Evolutionary conservation across 2,113 vertebrate species (phyloP).

Genomic region (Carlito syrichta): DNA sequence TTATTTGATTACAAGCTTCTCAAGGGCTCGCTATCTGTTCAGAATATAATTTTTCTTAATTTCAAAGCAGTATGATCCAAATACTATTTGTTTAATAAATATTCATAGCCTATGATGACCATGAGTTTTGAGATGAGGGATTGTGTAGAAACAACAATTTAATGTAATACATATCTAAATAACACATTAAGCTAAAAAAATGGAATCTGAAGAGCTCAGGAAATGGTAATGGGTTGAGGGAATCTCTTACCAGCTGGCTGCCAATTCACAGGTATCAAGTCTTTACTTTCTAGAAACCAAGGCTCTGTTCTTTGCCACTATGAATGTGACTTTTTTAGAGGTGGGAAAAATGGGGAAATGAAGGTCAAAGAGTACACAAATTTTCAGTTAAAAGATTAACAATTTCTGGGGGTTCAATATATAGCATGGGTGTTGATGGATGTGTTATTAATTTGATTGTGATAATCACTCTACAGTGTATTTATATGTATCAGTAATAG

Average conservation of each 20-base stretch:
- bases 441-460: not conserved
- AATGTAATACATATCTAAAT: not conserved
- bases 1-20: slow-evolving; percentile 26
- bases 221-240: not conserved
- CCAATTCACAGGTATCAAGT: slow-evolving; percentile 6
- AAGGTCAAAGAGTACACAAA: not conserved
- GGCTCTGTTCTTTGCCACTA: not conserved
- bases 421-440: not conserved
- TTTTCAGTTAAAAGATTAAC: not conserved
- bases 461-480: not conserved
- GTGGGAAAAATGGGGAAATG: not conserved
- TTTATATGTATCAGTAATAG: not conserved
- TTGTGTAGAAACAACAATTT: not conserved
- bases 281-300: not conserved
- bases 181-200: not conserved
- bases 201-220: not conserved
- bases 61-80: slow-evolving; percentile 2
- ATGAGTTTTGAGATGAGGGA: not conserved
- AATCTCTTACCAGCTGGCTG: slow-evolving; percentile 19
- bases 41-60: slow-evolving; percentile 20
- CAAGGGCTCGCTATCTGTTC: not conserved
- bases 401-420: not conserved
- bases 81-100: slow-evolving; percentile 12
- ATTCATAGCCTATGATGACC: not conserved
- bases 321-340: not conserved